These are phyloP conservation scores for Nemapogon koenigi DNA, from an alignment of 2,888 invertebrate species.

Conservation along the genomic window DNA sequence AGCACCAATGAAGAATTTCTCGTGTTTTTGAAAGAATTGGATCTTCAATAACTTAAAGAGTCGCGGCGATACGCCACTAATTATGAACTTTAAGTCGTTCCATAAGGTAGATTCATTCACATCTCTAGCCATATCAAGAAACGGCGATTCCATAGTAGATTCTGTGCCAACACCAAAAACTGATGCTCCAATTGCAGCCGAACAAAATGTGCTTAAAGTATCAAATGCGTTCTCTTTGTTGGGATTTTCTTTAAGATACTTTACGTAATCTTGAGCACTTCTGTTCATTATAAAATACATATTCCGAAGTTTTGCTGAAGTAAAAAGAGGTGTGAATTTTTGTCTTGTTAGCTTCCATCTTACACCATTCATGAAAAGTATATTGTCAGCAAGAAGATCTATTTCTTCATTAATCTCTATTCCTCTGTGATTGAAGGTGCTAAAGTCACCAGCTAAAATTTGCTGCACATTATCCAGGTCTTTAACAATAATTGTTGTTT, in stretches of 20 bases:
- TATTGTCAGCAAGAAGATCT: conserved; percentile 30
- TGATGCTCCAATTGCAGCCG: conserved; percentile 32
- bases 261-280: conserved; percentile 32
- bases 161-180: conserved; percentile 40
- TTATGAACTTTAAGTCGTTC: conserved; percentile 20
- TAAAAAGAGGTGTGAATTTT: conserved; percentile 38
- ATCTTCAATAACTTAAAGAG: conserved; percentile 26
- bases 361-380: conserved; percentile 28
- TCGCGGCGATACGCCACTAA: conserved; percentile 24
- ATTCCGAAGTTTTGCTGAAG: conserved; percentile 34
- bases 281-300: conserved; percentile 41
- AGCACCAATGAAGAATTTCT: conserved; percentile 34
- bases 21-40: conserved; percentile 30
- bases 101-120: conserved; percentile 21
- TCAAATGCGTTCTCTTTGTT: conserved; percentile 21
- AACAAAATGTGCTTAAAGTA: conserved; percentile 24
- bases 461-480: conserved; percentile 28
- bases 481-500: conserved; percentile 24
- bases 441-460: conserved; percentile 27
- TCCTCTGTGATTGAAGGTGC: conserved; percentile 30
- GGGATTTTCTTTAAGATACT: conserved; percentile 23
- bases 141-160: conserved; percentile 34
- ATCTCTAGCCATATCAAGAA: conserved; percentile 30
- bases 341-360: conserved; percentile 40
- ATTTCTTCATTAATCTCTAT: conserved; percentile 20